Evolutionary conservation across 2,888 invertebrate genomes (phyloP), one percentile per base, ranked within the genome.

Genomic region (Cylloceria caligata): DNA sequence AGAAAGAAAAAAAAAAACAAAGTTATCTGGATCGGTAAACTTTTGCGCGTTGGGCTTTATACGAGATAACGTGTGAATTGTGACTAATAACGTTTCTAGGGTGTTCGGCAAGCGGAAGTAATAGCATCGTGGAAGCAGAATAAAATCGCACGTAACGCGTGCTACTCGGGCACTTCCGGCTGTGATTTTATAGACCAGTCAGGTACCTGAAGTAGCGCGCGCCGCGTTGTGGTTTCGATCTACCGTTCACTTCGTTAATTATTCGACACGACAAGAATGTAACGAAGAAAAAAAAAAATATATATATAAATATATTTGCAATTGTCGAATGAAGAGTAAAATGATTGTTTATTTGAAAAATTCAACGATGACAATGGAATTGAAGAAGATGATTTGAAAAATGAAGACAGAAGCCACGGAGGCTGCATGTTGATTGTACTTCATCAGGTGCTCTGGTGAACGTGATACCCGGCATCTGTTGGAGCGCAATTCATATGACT

Each of bases 201-300:
- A 98, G 98, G 98, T 98, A 98, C 98, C 98, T 97, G 97, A 98
- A 98, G 98, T 98, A 98, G 98, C 98, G 98, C 98, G 97, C 97
- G 97, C 94, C 94, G 96, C 95, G 95, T 93, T 93, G 93, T 93
- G 93, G 93, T 86, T 83, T 62, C 42, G 39, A 64, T 24, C 60
- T 64, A 79, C 80, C 16, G 16, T 34, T 42, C 60, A 19, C 2
- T n/a, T n/a, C n/a, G n/a, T n/a, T n/a, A 5, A 30, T 16, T 36
- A 27, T 69, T 39, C 21, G 9, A 60, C 52, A n/a, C 27, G 74
- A 77, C 83, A 85, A 79, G 84, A 85, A 9, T 11, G 16, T 21
- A 11, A 57, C n/a, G 45, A 39, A 57, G 45, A 65, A 49, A 30
- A 27, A 45, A 9, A 64, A 64, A 24, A 30, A 19, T 57, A 0